Percentiles rank a stretch among this genome's conserved stretches.
These are phyloP conservation scores for Morbakka virulenta DNA, from an alignment of 30 jellyfish, hydroid and myxozoan species.

Conservation along the genomic window DNA sequence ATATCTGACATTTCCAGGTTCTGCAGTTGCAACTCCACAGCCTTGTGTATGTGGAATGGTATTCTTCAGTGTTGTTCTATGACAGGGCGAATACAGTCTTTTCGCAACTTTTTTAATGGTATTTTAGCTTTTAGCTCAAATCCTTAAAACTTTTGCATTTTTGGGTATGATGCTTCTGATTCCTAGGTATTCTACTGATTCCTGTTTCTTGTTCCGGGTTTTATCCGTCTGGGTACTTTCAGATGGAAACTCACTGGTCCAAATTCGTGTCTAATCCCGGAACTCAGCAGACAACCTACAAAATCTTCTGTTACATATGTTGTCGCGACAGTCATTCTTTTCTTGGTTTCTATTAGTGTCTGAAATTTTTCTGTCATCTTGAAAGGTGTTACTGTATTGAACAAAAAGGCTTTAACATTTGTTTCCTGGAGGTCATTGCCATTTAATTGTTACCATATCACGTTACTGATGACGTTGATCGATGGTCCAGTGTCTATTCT, in stretches of 20 bases:
- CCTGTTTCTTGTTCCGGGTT: no score
- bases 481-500: constrained; percentile 53
- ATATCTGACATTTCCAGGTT: constrained; percentile 18
- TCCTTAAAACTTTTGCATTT: constrained; percentile 8
- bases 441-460: not conserved
- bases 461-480: constrained; percentile 18
- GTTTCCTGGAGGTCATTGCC: constrained; percentile 7
- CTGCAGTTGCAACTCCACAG: constrained; percentile 20
- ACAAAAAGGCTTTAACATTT: constrained; percentile 7
- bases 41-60: constrained; percentile 3
- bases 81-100: constrained; percentile 1
- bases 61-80: constrained; percentile 29
- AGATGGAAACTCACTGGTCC: constrained; percentile 1
- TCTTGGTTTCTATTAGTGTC: constrained; percentile 9
- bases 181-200: constrained; percentile 7
- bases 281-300: constrained; percentile 45
- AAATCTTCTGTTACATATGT: constrained; percentile 20
- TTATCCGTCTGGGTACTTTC: no score
- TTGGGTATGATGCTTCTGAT: not conserved
- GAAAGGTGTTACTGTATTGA: constrained; percentile 7
- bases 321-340: constrained; percentile 6
- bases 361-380: constrained; percentile 29
- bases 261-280: constrained; percentile 30
- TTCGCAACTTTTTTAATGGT: not conserved
- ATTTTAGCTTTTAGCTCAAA: constrained; percentile 7